Evolutionary conservation across 2,888 invertebrate genomes (phyloP).

Genomic region (Ennomos quercinarius): DNA sequence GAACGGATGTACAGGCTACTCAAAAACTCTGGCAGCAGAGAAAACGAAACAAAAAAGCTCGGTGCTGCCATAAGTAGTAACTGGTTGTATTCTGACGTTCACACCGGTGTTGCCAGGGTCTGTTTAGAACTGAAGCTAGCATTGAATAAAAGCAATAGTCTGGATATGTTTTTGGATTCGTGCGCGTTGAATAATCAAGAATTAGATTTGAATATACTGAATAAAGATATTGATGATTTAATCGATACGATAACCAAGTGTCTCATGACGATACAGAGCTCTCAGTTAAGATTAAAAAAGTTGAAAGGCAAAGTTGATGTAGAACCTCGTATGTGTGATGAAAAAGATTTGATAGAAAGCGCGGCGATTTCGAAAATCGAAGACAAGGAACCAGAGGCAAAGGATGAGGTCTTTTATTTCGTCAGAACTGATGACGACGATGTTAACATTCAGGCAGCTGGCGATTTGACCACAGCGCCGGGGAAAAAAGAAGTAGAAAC

Average conservation of each 20-base stretch:
- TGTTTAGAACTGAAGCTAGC: slow-evolving; percentile 72
- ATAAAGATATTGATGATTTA: slow-evolving; percentile 71
- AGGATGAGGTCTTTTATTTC: slow-evolving; percentile 80
- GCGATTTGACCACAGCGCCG: slow-evolving; percentile 68
- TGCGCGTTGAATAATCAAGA: slow-evolving; percentile 72
- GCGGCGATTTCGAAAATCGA: slow-evolving; percentile 63
- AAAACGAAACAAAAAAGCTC: slow-evolving; percentile 56
- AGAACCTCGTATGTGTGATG: slow-evolving; percentile 39
- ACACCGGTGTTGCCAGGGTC: slow-evolving; percentile 67
- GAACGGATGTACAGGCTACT: slow-evolving; percentile 75
- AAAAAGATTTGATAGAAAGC: slow-evolving; percentile 51
- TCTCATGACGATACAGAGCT: slow-evolving; percentile 64
- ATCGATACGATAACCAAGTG: slow-evolving; percentile 70
- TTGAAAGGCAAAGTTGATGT: slow-evolving; percentile 59
- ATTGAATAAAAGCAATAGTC: slow-evolving; percentile 65
- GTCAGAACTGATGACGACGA: slow-evolving; percentile 74
- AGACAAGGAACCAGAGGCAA: slow-evolving; percentile 66
- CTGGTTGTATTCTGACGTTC: slow-evolving; percentile 78
- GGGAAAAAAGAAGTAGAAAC: slow-evolving; percentile 71
- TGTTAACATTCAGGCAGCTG: slow-evolving; percentile 44
- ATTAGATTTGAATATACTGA: slow-evolving; percentile 64
- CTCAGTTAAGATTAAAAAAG: slow-evolving; percentile 72
- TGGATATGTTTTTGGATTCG: slow-evolving; percentile 76
- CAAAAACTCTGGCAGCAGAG: slow-evolving; percentile 68
- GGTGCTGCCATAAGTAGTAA: slow-evolving; percentile 61